Conservation (phyloP, 2,113 vertebrate genomes). For the Cromileptes altivelis region DNA sequence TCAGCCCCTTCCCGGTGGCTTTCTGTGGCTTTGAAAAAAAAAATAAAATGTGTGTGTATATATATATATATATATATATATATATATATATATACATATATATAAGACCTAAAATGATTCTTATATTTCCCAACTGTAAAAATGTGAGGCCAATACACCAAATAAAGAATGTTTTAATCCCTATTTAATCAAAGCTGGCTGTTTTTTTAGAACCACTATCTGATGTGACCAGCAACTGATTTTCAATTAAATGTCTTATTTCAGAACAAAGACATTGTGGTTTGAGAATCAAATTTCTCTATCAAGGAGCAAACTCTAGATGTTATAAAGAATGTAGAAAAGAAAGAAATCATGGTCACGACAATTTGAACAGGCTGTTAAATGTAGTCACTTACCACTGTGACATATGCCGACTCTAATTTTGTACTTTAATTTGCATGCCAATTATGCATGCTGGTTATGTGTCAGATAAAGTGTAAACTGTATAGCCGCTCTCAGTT, state of each 20-base stretch:
- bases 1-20: too few relatives aligned
- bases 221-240: not conserved
- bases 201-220: not conserved
- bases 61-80: too few relatives aligned
- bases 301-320: not conserved
- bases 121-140: too few relatives aligned
- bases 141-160: too few relatives aligned
- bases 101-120: too few relatives aligned
- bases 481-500: not conserved
- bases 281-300: not conserved
- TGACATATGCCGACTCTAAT: not conserved
- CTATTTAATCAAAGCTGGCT: too few relatives aligned
- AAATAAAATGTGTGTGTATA: too few relatives aligned
- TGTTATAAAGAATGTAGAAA: not conserved
- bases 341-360: not conserved
- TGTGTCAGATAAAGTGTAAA: slow-evolving; percentile 16
- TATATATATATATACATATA: too few relatives aligned
- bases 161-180: too few relatives aligned
- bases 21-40: too few relatives aligned
- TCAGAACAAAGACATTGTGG: not conserved
- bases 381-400: not conserved
- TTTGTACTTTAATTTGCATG: slow-evolving; percentile 11
- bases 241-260: not conserved
- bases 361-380: not conserved
- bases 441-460: not conserved